Percentiles rank a stretch among this genome's conserved stretches.
Conservation (phyloP, 1,140 invertebrate genomes). For the Myzus persicae region DNA sequence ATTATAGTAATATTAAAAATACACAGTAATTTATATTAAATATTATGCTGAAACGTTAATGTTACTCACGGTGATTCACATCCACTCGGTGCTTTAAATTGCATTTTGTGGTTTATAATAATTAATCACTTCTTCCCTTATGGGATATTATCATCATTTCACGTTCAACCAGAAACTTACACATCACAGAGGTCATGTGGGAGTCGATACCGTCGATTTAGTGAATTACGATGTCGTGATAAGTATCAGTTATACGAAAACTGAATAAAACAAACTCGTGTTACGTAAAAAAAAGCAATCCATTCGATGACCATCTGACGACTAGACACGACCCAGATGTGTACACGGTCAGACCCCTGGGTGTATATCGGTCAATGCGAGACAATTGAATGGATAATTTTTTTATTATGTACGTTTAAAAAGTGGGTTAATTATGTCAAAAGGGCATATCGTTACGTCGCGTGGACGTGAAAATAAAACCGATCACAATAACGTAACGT, state of each 20-base stretch:
- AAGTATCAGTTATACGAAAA: slow-evolving; percentile 45
- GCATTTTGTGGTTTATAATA: too few relatives aligned
- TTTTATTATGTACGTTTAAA: neutral
- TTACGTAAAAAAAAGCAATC: slow-evolving; percentile 3
- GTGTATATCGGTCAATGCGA: slow-evolving; percentile 6
- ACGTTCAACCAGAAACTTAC: neutral
- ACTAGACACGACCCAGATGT: slow-evolving; percentile 37
- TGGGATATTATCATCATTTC: too few relatives aligned
- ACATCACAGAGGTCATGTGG: neutral
- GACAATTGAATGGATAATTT: slow-evolving; percentile 39
- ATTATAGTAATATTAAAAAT: neutral
- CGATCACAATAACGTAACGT: neutral
- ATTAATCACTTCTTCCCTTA: too few relatives aligned
- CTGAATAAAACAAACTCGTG: neutral
- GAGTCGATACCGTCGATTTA: neutral
- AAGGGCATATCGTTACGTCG: neutral
- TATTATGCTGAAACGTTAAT: neutral
- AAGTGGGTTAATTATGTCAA: slow-evolving; percentile 53
- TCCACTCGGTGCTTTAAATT: too few relatives aligned
- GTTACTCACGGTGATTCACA: neutral
- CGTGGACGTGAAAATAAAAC: neutral
- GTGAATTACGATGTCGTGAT: slow-evolving; percentile 34
- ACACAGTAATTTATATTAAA: neutral
- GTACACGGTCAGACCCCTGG: neutral
- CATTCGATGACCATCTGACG: slow-evolving; percentile 41